phyloP scores from a whole-genome alignment of 2,888 invertebrate species.

The Branchipolynoe longqiensis region DNA sequence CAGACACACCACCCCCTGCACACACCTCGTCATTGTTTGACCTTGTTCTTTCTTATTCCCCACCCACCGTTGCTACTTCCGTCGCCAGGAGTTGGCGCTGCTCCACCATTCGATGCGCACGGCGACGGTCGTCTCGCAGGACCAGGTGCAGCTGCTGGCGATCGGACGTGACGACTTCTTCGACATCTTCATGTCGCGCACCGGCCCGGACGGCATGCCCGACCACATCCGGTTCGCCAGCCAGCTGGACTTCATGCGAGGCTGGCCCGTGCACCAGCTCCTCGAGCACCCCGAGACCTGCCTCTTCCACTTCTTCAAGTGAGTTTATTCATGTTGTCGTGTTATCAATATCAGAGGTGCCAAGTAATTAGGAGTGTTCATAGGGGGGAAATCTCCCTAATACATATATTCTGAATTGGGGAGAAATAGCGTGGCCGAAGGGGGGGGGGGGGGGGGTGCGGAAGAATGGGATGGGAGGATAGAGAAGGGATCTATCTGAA shows the following conservation, averaged over 20 bases:
- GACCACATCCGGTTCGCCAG: conserved; percentile 79
- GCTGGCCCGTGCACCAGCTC: conserved; percentile 77
- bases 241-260: conserved; percentile 78
- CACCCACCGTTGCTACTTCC: too few species aligned
- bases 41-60: too few species aligned
- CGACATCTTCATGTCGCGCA: conserved; percentile 78
- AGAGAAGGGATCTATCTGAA: too few species aligned
- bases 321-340: conserved; percentile 64
- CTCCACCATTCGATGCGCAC: conserved; percentile 78
- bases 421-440: too few species aligned
- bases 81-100: conserved; percentile 73
- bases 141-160: conserved; percentile 77
- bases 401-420: too few species aligned
- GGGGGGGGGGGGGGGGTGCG: too few species aligned
- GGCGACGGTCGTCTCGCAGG: conserved; percentile 80
- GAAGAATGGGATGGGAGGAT: too few species aligned
- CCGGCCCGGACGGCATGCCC: conserved; percentile 73
- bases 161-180: conserved; percentile 80
- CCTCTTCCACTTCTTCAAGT: conserved; percentile 81
- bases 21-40: too few species aligned
- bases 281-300: conserved; percentile 78
- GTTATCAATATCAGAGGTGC: neutral
- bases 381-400: too few species aligned
- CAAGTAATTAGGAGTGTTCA: too few species aligned
- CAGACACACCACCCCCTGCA: too few species aligned